Evolutionary conservation across 2,113 vertebrate genomes (phyloP), one percentile per base, ranked within the genome.

Genomic region (Sylvia atricapilla): DNA sequence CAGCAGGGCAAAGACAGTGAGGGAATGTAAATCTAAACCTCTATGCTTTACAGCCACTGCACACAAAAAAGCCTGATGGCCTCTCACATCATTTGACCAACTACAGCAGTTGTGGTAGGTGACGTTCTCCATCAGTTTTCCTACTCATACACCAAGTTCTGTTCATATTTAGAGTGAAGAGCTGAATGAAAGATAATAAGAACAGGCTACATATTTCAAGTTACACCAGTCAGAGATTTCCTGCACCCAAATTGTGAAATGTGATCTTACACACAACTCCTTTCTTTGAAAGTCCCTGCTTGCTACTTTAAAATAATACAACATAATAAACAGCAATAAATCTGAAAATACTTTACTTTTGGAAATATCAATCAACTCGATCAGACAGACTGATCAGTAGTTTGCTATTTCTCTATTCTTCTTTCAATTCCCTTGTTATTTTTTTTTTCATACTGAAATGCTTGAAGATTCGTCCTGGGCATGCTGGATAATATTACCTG

Each of bases 401-500:
- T 31, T 76, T 75, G 19, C 17, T 84, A 24, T 44, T 83, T 84
- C 56, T 81, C 73, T 72, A 75, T 23, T 70, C 24, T 85, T 90
- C 60, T 73, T 50, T 84, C 55, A 70, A 28, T 73, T 80, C 30
- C 25, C 33, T 80, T 9, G 8, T 56, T 52, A 7, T 11, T 79
- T 60, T 68, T 63, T 63, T 69, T 67, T 72, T 43, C 23, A 56
- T 16, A 59, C 9, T 77, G 43, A 86, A 77, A 55, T 1, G 0
- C 52, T 70, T 84, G 47, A 77, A 91, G 35, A 79, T 47, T n/a
- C 27, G 46, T n/a, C 87, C 50, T 86, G 60, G 60, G 44, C 52
- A 75, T 47, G 56, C 47, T 84, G 74, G 67, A 81, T 56, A 75
- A 19, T 82, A 95, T 98, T 97, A 99, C 99, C 99, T 99, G 99